A percentile compares a stretch with the other conserved stretches of the same genome.
Conservation (phyloP, 2,888 invertebrate species). For the Caenorhabditis sinica region DNA sequence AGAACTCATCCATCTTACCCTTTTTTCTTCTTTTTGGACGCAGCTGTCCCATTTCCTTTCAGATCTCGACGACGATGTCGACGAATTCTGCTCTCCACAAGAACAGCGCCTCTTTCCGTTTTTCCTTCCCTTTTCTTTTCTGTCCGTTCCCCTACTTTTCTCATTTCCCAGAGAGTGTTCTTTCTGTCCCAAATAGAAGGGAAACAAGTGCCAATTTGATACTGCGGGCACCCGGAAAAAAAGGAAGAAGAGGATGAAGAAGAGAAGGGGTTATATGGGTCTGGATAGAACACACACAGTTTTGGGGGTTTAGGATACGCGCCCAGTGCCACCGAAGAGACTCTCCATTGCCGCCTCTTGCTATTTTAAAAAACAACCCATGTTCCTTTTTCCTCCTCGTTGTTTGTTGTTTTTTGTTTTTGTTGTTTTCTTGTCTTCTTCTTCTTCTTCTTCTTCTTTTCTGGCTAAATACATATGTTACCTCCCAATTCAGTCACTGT, state of each 20-base stretch:
- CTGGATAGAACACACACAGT: conserved; percentile 21
- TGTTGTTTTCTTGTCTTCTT: not conserved
- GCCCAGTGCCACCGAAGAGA: not conserved
- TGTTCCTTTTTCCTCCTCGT: too few relatives aligned
- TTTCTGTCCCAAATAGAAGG: conserved; percentile 4
- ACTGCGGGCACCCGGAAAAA: not conserved
- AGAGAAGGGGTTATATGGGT: conserved; percentile 5
- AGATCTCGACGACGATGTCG: not conserved
- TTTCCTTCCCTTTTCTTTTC: not conserved
- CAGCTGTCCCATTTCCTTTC: too few relatives aligned
- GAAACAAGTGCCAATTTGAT: conserved; percentile 31
- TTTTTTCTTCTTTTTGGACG: too few relatives aligned
- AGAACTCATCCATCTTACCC: too few relatives aligned
- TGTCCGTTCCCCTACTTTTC: not conserved
- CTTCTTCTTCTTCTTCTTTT: not conserved
- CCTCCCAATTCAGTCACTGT: not conserved
- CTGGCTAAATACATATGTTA: not conserved
- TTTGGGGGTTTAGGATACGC: not conserved
- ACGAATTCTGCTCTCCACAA: not conserved
- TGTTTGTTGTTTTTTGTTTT: not conserved
- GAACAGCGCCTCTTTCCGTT: not conserved
- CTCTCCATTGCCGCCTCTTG: not conserved
- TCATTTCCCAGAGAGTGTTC: not conserved
- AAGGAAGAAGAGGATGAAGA: not conserved
- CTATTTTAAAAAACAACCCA: not conserved